Evolutionary conservation across 2,797 vertebrate species (phyloP), one percentile per base, ranked within the genome.

Genomic region (Masticophis lateralis): DNA sequence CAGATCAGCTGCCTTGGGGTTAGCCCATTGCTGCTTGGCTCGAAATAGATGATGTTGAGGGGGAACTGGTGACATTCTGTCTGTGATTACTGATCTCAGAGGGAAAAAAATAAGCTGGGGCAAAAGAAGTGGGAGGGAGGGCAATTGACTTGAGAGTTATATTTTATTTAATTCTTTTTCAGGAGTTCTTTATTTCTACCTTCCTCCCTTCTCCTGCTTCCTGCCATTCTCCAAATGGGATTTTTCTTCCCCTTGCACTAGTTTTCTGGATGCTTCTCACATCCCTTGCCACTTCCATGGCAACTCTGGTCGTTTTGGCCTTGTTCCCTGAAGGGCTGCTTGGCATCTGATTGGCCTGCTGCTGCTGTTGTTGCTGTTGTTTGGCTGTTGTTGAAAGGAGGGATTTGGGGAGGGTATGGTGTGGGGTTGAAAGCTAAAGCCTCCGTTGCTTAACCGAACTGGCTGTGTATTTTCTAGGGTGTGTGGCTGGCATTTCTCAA

Each of bases 161-260:
- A 16, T 0, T 3, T 91, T 47, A 47, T 83, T 83, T 83, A 47
- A 83, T 83, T 83, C 4, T 47, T 94, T 93, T 47, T 95, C 22
- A 94, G 94, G 92, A 57, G 55, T 94, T 92, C 69, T 61, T 93
- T 87, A 91, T 92, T 91, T 93, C 28, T 89, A 22, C 37, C 95
- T 95, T 86, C 95, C 94, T 0, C 61, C 28, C 66, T 92, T 16
- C 56, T 92, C 88, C 86, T 43, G 74, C 93, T 91, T 63, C 91
- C 11, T 88, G 91, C 93, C 79, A 28, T 89, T 69, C 88, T 25
- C 92, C 92, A 92, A 43, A 74, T 47, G 43, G 69, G 18, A 27
- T 91, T 3, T 86, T 96, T 90, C 94, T 37, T 37, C 27, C 74
- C 28, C 66, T 57, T 83, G 63, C 90, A 56, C 93, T 89, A 55